phyloP scores from a whole-genome alignment of 2,113 vertebrate genomes.

The Sebastes schlegelii region DNA sequence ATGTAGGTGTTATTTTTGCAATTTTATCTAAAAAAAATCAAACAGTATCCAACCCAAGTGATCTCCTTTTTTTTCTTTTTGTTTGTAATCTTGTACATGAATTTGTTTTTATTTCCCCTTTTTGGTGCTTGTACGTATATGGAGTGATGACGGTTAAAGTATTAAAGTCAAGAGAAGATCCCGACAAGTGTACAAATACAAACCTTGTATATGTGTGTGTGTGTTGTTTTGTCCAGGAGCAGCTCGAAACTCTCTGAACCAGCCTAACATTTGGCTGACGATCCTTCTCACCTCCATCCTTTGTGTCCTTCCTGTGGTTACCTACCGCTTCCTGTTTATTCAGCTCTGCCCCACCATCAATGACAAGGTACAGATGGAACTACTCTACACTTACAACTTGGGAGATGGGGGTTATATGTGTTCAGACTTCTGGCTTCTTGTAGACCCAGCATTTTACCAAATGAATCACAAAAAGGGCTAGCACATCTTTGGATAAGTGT shows the following conservation, averaged over 20 bases:
- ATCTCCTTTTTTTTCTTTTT: too few relatives aligned
- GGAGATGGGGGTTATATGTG: neutral
- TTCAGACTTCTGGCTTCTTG: neutral
- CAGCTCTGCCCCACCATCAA: slow-evolving; percentile 87
- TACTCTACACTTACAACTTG: neutral
- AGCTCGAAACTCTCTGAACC: slow-evolving; percentile 88
- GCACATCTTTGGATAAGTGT: neutral
- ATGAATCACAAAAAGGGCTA: neutral
- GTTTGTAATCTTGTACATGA: too few relatives aligned
- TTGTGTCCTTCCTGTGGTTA: slow-evolving; percentile 89
- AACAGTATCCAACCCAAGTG: neutral
- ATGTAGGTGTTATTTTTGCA: neutral
- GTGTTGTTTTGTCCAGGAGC: slow-evolving; percentile 84
- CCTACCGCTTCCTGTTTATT: slow-evolving; percentile 86
- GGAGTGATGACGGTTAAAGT: neutral
- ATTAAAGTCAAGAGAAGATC: neutral
- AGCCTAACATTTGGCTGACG: slow-evolving; percentile 89
- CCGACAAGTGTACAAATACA: neutral
- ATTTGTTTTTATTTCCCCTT: neutral
- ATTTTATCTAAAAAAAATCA: neutral
- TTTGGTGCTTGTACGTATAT: too few relatives aligned
- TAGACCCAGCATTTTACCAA: neutral
- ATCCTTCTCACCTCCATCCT: slow-evolving; percentile 89
- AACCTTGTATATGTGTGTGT: neutral
- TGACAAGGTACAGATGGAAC: slow-evolving; percentile 84